These are phyloP conservation scores for Phylloscopus whistleri DNA, from an alignment of 2,113 vertebrate species.

Conservation along the genomic window DNA sequence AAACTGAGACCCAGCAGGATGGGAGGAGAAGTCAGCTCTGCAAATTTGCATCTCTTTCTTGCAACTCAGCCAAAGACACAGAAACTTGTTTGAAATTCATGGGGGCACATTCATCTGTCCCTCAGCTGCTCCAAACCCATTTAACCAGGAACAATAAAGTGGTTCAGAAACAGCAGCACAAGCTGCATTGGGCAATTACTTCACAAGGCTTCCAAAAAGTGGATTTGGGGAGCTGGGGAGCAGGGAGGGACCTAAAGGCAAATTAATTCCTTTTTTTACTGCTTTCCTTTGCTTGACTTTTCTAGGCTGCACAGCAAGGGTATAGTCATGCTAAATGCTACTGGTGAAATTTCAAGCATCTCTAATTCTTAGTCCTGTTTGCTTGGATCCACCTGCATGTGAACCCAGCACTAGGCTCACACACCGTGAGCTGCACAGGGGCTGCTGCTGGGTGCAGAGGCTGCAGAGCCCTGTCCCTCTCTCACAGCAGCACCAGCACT, in stretches of 20 bases:
- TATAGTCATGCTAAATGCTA: rapidly evolving
- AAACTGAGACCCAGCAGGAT: neutral
- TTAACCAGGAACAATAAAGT: conserved; percentile 36
- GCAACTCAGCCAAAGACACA: neutral
- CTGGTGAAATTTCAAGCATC: neutral
- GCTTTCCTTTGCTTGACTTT: neutral
- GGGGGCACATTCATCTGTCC: neutral
- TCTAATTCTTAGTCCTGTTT: neutral
- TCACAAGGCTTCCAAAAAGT: neutral
- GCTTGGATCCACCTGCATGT: neutral
- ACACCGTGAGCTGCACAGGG: neutral
- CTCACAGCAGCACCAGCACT: rapidly evolving
- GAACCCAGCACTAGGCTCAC: neutral
- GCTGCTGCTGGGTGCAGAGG: neutral
- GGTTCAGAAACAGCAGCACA: neutral
- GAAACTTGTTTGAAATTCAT: conserved; percentile 55
- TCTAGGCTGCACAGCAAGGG: neutral
- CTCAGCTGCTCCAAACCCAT: conserved; percentile 39
- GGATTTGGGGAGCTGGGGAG: neutral
- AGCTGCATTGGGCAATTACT: neutral
- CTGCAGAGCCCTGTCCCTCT: neutral
- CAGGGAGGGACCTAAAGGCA: neutral
- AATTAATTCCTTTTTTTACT: neutral
- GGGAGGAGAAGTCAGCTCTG: neutral
- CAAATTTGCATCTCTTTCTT: neutral